Evolutionary conservation across 2,888 invertebrate species (phyloP).

Genomic region (Cryptosula pallasiana): DNA sequence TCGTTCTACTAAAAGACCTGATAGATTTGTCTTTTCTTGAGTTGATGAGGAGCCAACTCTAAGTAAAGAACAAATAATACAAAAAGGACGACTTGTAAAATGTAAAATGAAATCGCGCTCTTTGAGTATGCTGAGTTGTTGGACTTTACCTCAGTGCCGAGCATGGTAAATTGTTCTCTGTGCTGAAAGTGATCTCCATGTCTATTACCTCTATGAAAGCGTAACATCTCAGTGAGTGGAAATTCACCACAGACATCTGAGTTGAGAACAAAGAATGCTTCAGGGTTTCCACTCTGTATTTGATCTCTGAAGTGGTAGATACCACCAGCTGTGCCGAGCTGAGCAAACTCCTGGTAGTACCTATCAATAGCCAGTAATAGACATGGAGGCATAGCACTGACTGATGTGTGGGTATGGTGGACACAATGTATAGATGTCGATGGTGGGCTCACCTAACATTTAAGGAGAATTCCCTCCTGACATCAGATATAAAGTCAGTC

Average conservation of each 20-base stretch:
- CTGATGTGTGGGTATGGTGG: no score
- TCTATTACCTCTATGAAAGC: conserved; percentile 40
- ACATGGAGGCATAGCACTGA: no score
- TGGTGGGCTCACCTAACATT: conserved; percentile 69
- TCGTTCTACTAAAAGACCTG: no score
- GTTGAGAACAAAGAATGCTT: conserved; percentile 88
- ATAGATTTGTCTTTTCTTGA: no score
- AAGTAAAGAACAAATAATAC: no score
- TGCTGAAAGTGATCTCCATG: conserved; percentile 23
- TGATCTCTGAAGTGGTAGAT: conserved; percentile 95
- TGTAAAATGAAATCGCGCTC: no score
- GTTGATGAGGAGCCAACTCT: no score
- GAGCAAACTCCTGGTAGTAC: conserved; percentile 90
- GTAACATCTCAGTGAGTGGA: conserved; percentile 72
- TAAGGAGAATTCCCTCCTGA: conserved; percentile 75
- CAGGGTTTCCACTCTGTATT: conserved; percentile 77
- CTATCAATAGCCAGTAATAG: conserved; percentile 58
- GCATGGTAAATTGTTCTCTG: conserved; percentile 64
- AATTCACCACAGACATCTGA: conserved; percentile 98
- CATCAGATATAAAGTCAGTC: conserved; percentile 77
- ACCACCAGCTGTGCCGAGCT: conserved; percentile 92
- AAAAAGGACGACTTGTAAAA: no score
- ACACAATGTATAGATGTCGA: no score
- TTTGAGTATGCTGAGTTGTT: no score
- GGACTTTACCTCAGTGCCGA: conserved; percentile 68